Base-by-base conservation (phyloP, 2,888 invertebrate species). In the Tachina lurida region DNA sequence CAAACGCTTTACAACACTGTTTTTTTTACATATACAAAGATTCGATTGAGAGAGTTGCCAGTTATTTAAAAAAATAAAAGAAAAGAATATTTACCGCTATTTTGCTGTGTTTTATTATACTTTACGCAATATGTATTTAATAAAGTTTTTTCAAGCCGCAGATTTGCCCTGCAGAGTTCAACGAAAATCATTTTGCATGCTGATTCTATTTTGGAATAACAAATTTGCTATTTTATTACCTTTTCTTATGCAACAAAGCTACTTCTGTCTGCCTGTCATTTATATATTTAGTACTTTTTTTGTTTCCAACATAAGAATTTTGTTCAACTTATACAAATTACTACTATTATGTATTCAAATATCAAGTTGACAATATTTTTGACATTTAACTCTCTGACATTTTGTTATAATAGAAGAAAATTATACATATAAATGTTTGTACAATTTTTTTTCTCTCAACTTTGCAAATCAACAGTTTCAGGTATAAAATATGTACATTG, bases 331-430 rank as follows among this genome's bases (percentile, higher is more conserved):
- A 17, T 63, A 54, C 17, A 63, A 71, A 71, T 47, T 63, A 5
- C 41, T 58, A 13, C 19, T 15, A 62, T 17, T 65, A 15, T 65
- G 49, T 31, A 79, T 79, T 83, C 43, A 76, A 80, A 84, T 84
- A 68, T 86, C 79, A 80, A 62, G 60, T 60, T 76, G 73, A 76
- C 83, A 79, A 67, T 45, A 75, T 79, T 83, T 76, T 79, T 86
- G 86, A 84, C 86, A 86, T 86, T 86, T 83, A 83, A 83, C 86
- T 73, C 76, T 78, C 13, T 68, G 83, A 82, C 78, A 77, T 85
- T 82, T 83, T 83, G 31, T 39, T 47, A 49, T 19, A n/a, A 22
- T 4, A 73, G 41, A 60, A 73, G 8, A 31, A 67, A 19, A 10
- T 12, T 2, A 17, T 47, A 67, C 31, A 13, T 45, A 15, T 31